Conservation (phyloP, 1,140 invertebrate genomes). For the Diabrotica undecimpunctata region DNA sequence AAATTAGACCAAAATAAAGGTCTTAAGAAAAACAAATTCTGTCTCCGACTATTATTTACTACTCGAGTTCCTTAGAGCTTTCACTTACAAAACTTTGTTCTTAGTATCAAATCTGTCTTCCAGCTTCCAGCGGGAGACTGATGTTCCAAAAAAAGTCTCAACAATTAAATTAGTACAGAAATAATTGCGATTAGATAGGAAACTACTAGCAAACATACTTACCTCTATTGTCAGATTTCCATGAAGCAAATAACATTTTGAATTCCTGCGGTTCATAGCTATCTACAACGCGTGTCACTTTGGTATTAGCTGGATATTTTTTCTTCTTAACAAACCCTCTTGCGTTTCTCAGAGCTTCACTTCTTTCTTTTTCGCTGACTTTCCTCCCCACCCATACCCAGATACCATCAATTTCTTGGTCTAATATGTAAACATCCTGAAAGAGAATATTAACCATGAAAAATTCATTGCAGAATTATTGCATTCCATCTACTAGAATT, state of each 20-base stretch:
- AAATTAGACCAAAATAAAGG: too few species aligned
- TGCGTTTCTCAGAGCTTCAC: slow-evolving; percentile 78
- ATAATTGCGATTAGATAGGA: too few species aligned
- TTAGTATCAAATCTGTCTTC: too few species aligned
- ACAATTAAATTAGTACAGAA: too few species aligned
- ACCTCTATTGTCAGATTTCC: slow-evolving; percentile 57
- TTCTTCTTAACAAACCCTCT: slow-evolving; percentile 88
- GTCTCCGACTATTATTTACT: too few species aligned
- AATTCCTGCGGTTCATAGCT: slow-evolving; percentile 84
- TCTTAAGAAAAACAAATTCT: too few species aligned
- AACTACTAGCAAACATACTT: background rate
- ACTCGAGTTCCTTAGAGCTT: too few species aligned
- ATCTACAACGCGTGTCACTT: slow-evolving; percentile 76
- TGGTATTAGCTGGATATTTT: slow-evolving; percentile 68
- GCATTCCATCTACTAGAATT: background rate
- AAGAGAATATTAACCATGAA: slow-evolving; percentile 23
- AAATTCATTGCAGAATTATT: background rate
- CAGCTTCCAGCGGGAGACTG: too few species aligned
- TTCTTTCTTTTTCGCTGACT: slow-evolving; percentile 64
- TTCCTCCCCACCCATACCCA: slow-evolving; percentile 90
- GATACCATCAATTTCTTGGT: slow-evolving; percentile 79
- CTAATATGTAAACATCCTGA: slow-evolving; percentile 81
- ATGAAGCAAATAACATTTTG: slow-evolving; percentile 74
- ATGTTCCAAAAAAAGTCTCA: too few species aligned
- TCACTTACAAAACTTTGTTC: too few species aligned